phyloP scores from a whole-genome alignment of 2,888 invertebrate genomes.

The Mycogona germanica region DNA sequence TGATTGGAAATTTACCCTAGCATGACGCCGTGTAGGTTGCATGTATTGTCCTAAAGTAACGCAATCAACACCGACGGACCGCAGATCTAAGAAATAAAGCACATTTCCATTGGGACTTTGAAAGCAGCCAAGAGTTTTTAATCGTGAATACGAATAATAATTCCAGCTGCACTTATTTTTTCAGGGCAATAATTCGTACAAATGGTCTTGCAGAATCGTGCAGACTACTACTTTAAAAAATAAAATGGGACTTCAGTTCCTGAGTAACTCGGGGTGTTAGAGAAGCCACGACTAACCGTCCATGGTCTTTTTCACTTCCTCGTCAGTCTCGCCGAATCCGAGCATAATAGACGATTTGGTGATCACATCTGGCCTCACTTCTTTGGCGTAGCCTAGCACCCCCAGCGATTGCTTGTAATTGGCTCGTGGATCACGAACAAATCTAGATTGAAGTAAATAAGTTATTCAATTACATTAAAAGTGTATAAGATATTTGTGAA shows the following conservation, averaged over 20 bases:
- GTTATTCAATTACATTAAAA: not conserved
- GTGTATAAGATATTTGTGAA: too few relatives aligned
- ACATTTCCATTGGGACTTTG: not conserved
- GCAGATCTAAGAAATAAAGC: too few relatives aligned
- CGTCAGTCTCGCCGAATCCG: constrained; percentile 80
- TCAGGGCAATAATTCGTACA: not conserved
- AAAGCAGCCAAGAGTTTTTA: not conserved
- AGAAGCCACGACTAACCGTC: constrained; percentile 50
- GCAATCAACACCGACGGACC: constrained; percentile 76
- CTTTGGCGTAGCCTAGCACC: constrained; percentile 71
- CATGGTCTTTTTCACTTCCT: constrained; percentile 74
- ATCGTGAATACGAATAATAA: not conserved
- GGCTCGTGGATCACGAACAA: constrained; percentile 86
- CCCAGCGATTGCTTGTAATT: constrained; percentile 77
- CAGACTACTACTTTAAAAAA: not conserved
- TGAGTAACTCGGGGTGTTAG: not conserved
- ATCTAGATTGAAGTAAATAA: constrained; percentile 31
- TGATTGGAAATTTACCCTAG: constrained; percentile 46
- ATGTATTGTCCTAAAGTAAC: constrained; percentile 97
- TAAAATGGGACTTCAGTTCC: not conserved
- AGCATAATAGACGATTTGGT: constrained; percentile 99
- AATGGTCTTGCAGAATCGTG: not conserved
- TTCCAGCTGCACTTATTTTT: constrained; percentile 9
- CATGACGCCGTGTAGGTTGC: constrained; percentile 95
- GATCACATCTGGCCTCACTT: constrained; percentile 61